Evolutionary conservation across 2,113 vertebrate genomes (phyloP).

Genomic region (Pangasianodon hypophthalmus): DNA sequence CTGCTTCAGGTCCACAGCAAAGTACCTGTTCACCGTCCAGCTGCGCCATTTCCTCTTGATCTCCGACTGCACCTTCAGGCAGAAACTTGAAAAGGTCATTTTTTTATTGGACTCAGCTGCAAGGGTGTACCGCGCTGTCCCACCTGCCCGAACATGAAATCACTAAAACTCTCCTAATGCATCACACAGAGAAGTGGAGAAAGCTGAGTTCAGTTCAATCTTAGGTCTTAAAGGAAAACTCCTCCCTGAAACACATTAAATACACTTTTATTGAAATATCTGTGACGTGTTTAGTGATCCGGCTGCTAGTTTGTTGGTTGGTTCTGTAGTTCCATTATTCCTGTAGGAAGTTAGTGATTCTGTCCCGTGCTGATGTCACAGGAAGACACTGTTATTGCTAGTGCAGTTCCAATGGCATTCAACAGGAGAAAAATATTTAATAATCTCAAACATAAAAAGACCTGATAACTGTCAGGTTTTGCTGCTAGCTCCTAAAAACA

Average conservation of each 20-base stretch:
- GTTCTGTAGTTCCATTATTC: not conserved
- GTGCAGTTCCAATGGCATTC: too few species aligned
- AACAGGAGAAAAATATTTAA: too few species aligned
- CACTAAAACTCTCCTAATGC: not conserved
- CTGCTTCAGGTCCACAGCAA: slow-evolving; percentile 99
- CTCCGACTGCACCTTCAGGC: slow-evolving; percentile 98
- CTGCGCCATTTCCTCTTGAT: slow-evolving; percentile 99
- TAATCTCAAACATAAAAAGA: too few species aligned
- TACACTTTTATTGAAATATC: not conserved
- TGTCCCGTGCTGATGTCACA: too few species aligned
- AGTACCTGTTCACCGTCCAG: slow-evolving; percentile 99
- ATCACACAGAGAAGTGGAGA: not conserved
- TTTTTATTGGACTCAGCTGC: slow-evolving; percentile 79
- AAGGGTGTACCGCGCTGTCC: slow-evolving; percentile 62
- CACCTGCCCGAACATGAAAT: not conserved
- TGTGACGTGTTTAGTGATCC: not conserved
- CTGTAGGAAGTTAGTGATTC: not conserved
- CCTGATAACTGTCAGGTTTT: too few species aligned
- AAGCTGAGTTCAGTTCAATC: not conserved
- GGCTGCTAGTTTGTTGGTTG: not conserved
- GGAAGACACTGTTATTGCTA: not conserved
- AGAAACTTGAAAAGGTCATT: slow-evolving; percentile 88
- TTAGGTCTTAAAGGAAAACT: not conserved
- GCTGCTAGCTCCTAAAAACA: not conserved
- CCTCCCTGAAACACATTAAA: not conserved